Percentiles rank a stretch among this genome's conserved stretches.
Conservation (phyloP, 2,113 vertebrate species). For the Micromys minutus region DNA sequence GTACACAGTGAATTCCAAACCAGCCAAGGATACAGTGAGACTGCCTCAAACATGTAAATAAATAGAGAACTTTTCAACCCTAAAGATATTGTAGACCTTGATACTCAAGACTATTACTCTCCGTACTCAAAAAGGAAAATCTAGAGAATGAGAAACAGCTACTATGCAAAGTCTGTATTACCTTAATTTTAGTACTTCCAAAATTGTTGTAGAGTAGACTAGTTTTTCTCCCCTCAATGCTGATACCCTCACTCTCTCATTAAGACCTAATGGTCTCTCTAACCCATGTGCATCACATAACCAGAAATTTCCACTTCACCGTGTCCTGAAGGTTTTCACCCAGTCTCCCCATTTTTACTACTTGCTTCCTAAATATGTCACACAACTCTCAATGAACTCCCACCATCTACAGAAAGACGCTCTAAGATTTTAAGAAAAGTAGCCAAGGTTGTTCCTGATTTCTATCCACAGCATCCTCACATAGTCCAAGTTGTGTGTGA, state of each 20-base stretch:
- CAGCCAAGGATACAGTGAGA: neutral
- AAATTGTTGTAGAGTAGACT: neutral
- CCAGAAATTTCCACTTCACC: too few relatives aligned
- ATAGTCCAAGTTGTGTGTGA: neutral
- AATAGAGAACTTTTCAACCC: neutral
- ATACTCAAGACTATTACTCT: neutral
- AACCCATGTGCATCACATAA: neutral
- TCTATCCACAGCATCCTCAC: neutral
- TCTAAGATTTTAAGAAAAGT: neutral
- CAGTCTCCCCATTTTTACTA: neutral
- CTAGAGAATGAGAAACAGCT: neutral
- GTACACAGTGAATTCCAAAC: conserved; percentile 14
- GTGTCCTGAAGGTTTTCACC: neutral
- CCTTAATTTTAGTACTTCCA: neutral
- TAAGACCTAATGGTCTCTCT: neutral
- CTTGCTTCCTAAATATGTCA: neutral
- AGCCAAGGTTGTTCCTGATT: neutral
- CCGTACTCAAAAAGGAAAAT: neutral
- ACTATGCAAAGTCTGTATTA: neutral
- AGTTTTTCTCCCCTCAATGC: neutral
- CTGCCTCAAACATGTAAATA: neutral
- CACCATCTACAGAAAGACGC: neutral
- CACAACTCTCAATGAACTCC: neutral
- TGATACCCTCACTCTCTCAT: neutral
- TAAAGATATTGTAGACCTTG: neutral